Percentiles rank a stretch among this genome's conserved stretches.
These are phyloP conservation scores for Rhinophrynus dorsalis DNA, from an alignment of 2,797 vertebrate species.

Conservation along the genomic window DNA sequence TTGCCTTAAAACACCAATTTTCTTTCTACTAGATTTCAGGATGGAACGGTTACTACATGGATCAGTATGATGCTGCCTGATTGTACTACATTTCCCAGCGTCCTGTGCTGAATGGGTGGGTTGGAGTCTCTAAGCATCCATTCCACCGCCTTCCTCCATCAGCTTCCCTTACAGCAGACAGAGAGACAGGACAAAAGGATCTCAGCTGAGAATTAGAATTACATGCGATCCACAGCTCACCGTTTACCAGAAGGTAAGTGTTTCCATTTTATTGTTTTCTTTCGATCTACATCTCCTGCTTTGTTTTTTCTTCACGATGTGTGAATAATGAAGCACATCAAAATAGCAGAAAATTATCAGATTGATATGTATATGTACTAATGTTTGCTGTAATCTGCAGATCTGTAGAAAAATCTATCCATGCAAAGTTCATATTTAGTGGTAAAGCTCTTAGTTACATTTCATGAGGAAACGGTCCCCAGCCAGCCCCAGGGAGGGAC, in stretches of 20 bases:
- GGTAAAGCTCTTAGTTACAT: neutral
- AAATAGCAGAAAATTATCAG: too few relatives aligned
- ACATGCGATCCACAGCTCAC: slow-evolving; percentile 28
- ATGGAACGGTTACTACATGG: too few relatives aligned
- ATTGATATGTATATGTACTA: too few relatives aligned
- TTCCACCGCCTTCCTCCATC: slow-evolving; percentile 10
- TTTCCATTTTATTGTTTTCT: slow-evolving; percentile 19
- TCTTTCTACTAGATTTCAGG: too few relatives aligned
- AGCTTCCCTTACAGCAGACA: slow-evolving; percentile 12
- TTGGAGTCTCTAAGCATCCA: neutral
- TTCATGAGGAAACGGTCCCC: slow-evolving; percentile 33
- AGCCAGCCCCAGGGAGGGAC: slow-evolving; percentile 26
- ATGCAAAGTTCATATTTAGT: slow-evolving; percentile 4
- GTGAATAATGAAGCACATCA: too few relatives aligned
- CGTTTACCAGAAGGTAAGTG: slow-evolving; percentile 15
- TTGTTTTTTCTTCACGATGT: neutral
- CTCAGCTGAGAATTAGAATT: neutral
- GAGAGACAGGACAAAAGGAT: slow-evolving; percentile 31
- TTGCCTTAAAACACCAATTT: too few relatives aligned
- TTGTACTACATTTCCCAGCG: slow-evolving; percentile 20
- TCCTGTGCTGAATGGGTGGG: neutral
- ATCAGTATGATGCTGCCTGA: neutral
- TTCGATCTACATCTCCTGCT: neutral
- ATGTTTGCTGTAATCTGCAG: too few relatives aligned
- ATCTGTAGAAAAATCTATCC: neutral